Conservation (phyloP, 2,113 vertebrate genomes). For the Poeciliopsis occidentalis region DNA sequence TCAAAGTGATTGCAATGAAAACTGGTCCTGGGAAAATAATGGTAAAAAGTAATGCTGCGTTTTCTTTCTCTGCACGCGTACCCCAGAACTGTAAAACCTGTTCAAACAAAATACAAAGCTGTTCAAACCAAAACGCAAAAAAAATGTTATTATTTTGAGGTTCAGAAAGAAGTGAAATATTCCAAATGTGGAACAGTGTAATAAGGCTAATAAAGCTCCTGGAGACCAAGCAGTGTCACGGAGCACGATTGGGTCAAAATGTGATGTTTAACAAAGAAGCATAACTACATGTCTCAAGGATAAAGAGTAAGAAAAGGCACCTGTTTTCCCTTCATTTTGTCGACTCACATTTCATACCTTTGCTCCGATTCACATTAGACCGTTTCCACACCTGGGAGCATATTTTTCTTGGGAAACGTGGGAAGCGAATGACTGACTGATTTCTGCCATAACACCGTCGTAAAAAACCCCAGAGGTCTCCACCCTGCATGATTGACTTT, state of each 20-base stretch:
- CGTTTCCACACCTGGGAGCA: no score
- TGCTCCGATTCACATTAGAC: no score
- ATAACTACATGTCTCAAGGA: neutral
- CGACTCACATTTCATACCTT: neutral
- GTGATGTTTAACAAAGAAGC: neutral
- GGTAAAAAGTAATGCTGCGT: neutral
- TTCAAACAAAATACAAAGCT: neutral
- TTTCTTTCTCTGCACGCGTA: neutral
- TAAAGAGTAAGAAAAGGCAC: neutral
- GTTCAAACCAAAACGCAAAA: no score
- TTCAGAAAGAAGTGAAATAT: neutral
- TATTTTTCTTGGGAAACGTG: slow-evolving; percentile 23
- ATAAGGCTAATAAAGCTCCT: neutral
- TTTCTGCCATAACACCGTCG: slow-evolving; percentile 28
- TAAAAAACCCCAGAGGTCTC: slow-evolving; percentile 1
- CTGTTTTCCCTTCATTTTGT: neutral
- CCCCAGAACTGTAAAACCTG: neutral
- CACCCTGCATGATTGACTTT: slow-evolving; percentile 18
- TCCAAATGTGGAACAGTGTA: neutral
- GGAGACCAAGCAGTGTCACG: neutral
- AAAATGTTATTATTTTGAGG: neutral
- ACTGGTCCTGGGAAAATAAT: neutral
- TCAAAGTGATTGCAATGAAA: neutral
- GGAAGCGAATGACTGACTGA: neutral
- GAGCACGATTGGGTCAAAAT: neutral